Base-by-base conservation (phyloP, 2,113 vertebrate genomes). In the Chloroceryle aenea region DNA sequence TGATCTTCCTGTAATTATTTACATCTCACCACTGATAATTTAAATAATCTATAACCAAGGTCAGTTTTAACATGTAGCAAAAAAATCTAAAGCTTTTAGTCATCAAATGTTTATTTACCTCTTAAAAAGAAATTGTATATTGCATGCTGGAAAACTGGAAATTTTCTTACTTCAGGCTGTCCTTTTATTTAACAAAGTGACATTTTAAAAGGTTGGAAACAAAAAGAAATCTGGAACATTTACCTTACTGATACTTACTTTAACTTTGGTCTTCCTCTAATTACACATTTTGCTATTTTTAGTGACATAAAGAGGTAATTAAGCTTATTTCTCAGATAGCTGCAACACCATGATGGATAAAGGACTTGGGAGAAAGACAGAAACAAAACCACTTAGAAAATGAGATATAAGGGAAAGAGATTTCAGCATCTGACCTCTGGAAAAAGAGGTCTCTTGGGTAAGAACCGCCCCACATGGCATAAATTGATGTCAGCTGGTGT, bases 401-500 rank as follows among this genome's bases (percentile, higher is more conserved):
- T 32, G 22, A 77, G 23, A 27, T 56, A 14, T 3, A 76, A 68
- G 27, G 6, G 50, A 56, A 85, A 50, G 53, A 32, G 36, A 27
- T 23, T 72, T 42, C 32, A 23, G 6, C 34, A 43, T 72, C 38
- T 64, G 10, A 13, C 15, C 7, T 47, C 25, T 64, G 42, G 52
- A 75, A 82, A 82, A 94, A 74, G 25, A 66, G 10, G 25, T 82
- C 6, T 68, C 9, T 43, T 30, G 9, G 32, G 7, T 22, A 25
- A 58, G n/a, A 50, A 9, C 22, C 18, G 75, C 12, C 25, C 7
- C 27, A 17, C 1, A 4, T 12, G 42, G 19, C 13, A 18, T 8
- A 23, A n/a, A 42, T 8, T 4, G 5, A 36, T 17, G 5, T n/a
- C 4, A 2, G 21, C 6, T 3, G 1, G 4, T 8, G 14, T 6